Conservation (phyloP, 2,113 vertebrate genomes). For the Platycercus adscitus region DNA sequence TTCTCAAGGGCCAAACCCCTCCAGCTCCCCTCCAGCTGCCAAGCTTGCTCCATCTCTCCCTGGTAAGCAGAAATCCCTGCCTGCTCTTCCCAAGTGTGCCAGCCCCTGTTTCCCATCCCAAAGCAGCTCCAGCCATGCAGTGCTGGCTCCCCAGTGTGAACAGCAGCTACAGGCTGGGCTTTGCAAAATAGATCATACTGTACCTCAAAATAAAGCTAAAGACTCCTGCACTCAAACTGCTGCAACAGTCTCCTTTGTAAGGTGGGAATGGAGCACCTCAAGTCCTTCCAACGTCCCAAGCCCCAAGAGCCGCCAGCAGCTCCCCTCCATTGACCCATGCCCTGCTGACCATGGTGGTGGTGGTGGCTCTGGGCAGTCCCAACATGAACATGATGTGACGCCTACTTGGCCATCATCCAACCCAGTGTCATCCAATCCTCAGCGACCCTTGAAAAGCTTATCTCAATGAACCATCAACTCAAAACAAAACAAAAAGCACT, state of each 20-base stretch:
- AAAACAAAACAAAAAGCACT: background rate
- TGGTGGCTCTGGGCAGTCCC: background rate
- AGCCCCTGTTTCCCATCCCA: background rate
- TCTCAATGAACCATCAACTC: background rate
- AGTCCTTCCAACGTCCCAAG: background rate
- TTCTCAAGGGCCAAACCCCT: background rate
- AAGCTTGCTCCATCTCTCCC: background rate
- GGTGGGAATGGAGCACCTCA: background rate
- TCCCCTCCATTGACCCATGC: fast-evolving
- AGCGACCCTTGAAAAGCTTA: background rate
- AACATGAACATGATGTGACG: fast-evolving
- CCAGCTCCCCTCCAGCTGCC: background rate
- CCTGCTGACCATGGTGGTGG: fast-evolving
- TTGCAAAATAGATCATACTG: background rate
- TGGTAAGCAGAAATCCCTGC: background rate
- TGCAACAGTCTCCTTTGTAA: background rate
- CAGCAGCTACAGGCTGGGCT: background rate
- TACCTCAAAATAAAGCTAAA: background rate
- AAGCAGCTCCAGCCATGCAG: background rate
- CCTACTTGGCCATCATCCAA: background rate
- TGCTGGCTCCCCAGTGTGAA: background rate
- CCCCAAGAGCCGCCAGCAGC: background rate
- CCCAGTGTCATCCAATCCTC: background rate
- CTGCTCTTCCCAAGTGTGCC: background rate
- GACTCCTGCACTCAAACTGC: background rate